phyloP scores from a whole-genome alignment of 1,140 invertebrate genomes.

The Halyomorpha halys region DNA sequence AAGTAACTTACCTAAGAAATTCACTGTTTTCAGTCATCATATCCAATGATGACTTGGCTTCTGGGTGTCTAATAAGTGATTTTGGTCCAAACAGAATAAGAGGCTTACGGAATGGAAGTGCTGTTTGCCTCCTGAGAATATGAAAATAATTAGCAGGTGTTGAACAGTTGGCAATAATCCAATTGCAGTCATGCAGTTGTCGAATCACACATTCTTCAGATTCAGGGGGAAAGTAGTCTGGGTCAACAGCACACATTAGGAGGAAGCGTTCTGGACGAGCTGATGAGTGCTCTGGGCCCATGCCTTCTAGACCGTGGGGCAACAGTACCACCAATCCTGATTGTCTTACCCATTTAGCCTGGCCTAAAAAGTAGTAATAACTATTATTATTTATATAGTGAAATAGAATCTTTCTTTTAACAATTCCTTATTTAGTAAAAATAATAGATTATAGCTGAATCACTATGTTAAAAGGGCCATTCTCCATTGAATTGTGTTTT shows the following conservation, averaged over 20 bases:
- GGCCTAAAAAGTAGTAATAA: slow-evolving; percentile 45
- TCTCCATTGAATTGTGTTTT: no score
- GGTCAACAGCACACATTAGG: slow-evolving; percentile 93
- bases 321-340: slow-evolving; percentile 89
- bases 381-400: no score
- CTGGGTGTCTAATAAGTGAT: slow-evolving; percentile 86
- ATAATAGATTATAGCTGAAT: no score
- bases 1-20: slow-evolving; percentile 44
- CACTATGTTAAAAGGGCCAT: no score
- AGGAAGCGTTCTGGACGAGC: slow-evolving; percentile 91
- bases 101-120: slow-evolving; percentile 91
- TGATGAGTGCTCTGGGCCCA: slow-evolving; percentile 97
- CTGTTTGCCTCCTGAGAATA: slow-evolving; percentile 87
- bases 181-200: slow-evolving; percentile 94
- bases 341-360: slow-evolving; percentile 96
- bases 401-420: no score
- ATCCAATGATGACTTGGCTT: slow-evolving; percentile 89
- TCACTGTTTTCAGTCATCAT: slow-evolving; percentile 75
- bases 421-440: no score
- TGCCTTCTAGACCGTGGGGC: slow-evolving; percentile 97
- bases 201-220: slow-evolving; percentile 86
- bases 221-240: slow-evolving; percentile 85
- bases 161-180: slow-evolving; percentile 91
- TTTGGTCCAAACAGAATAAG: slow-evolving; percentile 96
- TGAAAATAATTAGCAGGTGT: slow-evolving; percentile 97